Conservation (phyloP, 2,888 invertebrate genomes). For the Meiosimyza platycephala region DNA sequence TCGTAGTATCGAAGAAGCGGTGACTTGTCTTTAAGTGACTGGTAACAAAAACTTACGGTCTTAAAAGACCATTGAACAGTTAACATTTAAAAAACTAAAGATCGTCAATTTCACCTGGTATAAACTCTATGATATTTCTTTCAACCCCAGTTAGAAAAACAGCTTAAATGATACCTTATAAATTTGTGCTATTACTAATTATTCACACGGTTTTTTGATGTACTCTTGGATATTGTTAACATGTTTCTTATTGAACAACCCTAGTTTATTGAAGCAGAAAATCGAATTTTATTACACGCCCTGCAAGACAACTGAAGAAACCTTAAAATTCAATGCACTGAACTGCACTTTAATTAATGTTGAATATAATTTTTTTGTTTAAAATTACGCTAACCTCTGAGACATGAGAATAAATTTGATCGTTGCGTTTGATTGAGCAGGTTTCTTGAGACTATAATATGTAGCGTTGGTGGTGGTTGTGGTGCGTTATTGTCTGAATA, state of each 20-base stretch:
- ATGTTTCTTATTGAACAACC: not conserved
- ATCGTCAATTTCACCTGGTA: too few species aligned
- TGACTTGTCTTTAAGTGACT: too few species aligned
- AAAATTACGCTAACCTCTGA: not conserved
- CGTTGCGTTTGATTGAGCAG: constrained; percentile 36
- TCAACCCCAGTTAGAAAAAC: too few species aligned
- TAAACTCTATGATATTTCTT: too few species aligned
- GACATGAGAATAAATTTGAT: constrained; percentile 26
- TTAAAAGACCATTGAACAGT: too few species aligned
- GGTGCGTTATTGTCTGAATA: not conserved
- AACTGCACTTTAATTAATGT: not conserved
- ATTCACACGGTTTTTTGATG: too few species aligned
- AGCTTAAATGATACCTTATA: too few species aligned
- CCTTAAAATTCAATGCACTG: constrained; percentile 12
- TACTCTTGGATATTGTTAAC: too few species aligned
- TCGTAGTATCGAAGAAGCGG: too few species aligned
- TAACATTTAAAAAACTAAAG: too few species aligned
- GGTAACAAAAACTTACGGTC: too few species aligned
- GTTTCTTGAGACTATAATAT: not conserved
- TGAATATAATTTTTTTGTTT: constrained; percentile 16
- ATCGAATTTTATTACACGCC: constrained; percentile 35
- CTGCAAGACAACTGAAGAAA: not conserved
- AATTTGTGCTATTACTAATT: too few species aligned
- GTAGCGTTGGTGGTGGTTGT: not conserved
- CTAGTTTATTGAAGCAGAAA: constrained; percentile 36